Percentiles rank a stretch among this genome's conserved stretches.
phyloP scores from a whole-genome alignment of 2,888 invertebrate species.

The Plusia festucae region DNA sequence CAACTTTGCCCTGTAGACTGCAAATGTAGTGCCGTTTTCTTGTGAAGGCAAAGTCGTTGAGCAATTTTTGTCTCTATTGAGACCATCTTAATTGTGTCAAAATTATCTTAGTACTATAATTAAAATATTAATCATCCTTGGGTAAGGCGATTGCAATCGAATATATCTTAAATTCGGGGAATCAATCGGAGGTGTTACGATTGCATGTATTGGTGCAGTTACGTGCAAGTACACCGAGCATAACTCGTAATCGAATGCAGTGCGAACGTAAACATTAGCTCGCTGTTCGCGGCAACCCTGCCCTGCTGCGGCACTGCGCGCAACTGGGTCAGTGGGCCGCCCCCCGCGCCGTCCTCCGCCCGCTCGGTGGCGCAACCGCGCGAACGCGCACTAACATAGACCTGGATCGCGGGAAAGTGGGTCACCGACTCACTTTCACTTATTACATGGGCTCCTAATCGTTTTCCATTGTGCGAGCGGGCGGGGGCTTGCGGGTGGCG shows the following conservation, averaged over 20 bases:
- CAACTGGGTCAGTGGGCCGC: constrained; percentile 96
- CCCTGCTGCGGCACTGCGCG: constrained; percentile 90
- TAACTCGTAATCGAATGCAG: constrained; percentile 72
- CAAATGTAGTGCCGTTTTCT: too few relatives aligned
- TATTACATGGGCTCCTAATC: constrained; percentile 94
- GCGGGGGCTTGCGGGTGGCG: constrained; percentile 85
- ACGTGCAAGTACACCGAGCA: constrained; percentile 58
- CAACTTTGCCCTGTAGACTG: too few relatives aligned
- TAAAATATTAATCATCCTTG: neutral
- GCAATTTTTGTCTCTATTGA: too few relatives aligned
- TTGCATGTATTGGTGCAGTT: constrained; percentile 51
- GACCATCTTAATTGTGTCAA: too few relatives aligned
- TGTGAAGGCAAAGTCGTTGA: too few relatives aligned
- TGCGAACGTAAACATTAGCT: constrained; percentile 85
- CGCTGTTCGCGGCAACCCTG: constrained; percentile 87
- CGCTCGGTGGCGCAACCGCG: constrained; percentile 87
- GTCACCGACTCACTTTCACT: constrained; percentile 97
- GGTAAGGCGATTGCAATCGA: neutral
- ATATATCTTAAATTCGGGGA: constrained; percentile 3
- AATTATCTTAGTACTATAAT: too few relatives aligned
- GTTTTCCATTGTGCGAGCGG: constrained; percentile 92
- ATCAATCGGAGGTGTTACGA: constrained; percentile 29
- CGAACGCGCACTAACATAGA: constrained; percentile 94
- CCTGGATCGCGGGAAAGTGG: constrained; percentile 97
- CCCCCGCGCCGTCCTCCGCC: constrained; percentile 88